Evolutionary conservation across 2,888 invertebrate genomes (phyloP), one percentile per base, ranked within the genome.

Genomic region (Drosophila parthenogenetica): DNA sequence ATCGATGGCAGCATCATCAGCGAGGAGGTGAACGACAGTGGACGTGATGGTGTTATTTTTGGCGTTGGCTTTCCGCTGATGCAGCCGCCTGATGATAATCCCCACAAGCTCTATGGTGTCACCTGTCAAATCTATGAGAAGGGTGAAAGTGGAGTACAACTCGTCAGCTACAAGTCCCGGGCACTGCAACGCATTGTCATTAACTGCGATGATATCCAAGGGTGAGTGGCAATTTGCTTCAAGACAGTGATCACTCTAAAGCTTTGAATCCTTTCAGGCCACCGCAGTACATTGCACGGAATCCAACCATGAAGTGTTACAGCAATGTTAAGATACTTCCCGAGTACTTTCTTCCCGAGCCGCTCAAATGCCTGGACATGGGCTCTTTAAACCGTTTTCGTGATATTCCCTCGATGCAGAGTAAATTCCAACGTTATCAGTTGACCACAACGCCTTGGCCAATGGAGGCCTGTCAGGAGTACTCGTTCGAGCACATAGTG

Each of bases 171-270:
- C 14, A 95, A 95, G 91, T 96, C 96, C 0, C 95, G 95, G 87
- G 96, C 96, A 0, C 92, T 96, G 51, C 97, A 97, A 90, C 93
- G 97, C 67, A 97, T 97, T 90, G 93, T 91, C 16, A 89, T 91
- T 45, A 84, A 90, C 39, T 86, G 83, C 11, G 82, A 86, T 22
- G 87, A 90, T 58, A 84, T 90, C 19, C 82, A 87, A 64, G 91
- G 90, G 92, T 92, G 16, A 73, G 78, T 57, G 19, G 10, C 7
- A 10, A 5, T 10, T 43, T 0, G n/a, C n/a, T 7, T 10, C 1
- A 11, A 11, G 11, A 1, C 10, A 39, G 1, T 8, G 37, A 35
- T 19, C 10, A 14, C 10, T 13, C 11, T 1, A 7, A 35, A 3
- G 29, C 22, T 7, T 14, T 8, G n/a, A 13, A 13, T 40, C 14